Base-by-base conservation (phyloP, 2,113 vertebrate genomes). In the Lathamus discolor region DNA sequence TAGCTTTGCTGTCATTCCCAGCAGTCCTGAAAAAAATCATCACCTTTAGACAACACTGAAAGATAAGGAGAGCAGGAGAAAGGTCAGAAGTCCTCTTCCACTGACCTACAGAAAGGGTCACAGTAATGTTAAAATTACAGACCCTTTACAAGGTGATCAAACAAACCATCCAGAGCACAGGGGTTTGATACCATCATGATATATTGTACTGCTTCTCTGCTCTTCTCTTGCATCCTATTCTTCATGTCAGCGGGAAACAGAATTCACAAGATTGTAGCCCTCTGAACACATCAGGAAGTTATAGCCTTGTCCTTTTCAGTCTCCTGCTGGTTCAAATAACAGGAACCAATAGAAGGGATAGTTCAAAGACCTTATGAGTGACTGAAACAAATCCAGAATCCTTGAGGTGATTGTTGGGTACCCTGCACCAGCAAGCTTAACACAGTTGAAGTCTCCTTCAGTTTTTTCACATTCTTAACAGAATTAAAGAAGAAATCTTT, bases 301-400 rank as follows among this genome's bases (percentile, higher is more conserved):
- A 57, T 6, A 78, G 55, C 85, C 90, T 95, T 91, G 91, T 81
- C 87, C 77, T 93, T 81, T 92, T 74, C 83, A 64, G 39, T 41
- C 62, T 93, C 91, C 88, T 70, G 93, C 88, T 93, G 68, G 11
- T 85, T 96, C 88, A 96, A 92, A 82, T 73, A 90, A 91, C 59
- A 79, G n/a, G 52, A 94, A 43, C 39, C 54, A 86, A 94, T 24
- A 63, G 83, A 86, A 83, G 52, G 39, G 44, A 76, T 39, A 83
- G 82, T 82, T 90, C 72, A 87, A 92, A 94, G 43, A 54, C 9
- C 62, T 52, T 83, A 64, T 16, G 39, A 85, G 49, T 76, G 39
- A 82, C 75, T 76, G 57, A 37, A 95, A 88, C 66, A 94, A 85
- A 92, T 86, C 43, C 35, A 86, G 67, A 96, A 90, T 79, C 44